phyloP scores from a whole-genome alignment of 2,113 vertebrate genomes.

The Glareola pratincola region DNA sequence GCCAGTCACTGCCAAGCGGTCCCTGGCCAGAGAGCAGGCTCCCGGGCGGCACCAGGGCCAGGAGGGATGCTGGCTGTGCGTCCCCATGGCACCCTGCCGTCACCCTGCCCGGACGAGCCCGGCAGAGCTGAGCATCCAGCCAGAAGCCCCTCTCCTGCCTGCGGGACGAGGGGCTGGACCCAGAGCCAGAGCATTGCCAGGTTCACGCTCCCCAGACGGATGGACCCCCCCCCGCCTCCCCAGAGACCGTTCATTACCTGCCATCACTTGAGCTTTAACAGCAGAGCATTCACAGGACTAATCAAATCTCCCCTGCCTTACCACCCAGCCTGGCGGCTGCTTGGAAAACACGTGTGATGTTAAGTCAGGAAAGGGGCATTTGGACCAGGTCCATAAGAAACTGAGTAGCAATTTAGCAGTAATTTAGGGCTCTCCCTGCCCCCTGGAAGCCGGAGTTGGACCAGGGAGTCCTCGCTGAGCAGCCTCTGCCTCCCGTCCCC shows the following conservation, averaged over 20 bases:
- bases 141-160: not conserved
- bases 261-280: not conserved
- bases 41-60: not conserved
- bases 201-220: not conserved
- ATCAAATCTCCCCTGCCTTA: not conserved
- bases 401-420: not conserved
- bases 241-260: not conserved
- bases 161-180: not conserved
- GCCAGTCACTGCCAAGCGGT: not conserved
- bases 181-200: not conserved
- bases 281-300: not conserved
- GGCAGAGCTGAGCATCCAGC: accelerated
- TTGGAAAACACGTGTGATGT: not conserved
- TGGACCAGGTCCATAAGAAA: not conserved
- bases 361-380: not conserved
- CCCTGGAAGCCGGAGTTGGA: not conserved
- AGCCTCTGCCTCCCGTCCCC: not conserved
- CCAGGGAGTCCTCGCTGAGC: not conserved
- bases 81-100: accelerated
- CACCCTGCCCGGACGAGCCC: not conserved
- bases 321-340: not conserved
- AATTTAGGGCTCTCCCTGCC: not conserved
- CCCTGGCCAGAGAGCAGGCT: not conserved
- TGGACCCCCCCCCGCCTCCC: accelerated
- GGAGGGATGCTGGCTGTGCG: no score